These are phyloP conservation scores for Caerostris extrusa DNA, from an alignment of 1,140 invertebrate species.

Conservation along the genomic window DNA sequence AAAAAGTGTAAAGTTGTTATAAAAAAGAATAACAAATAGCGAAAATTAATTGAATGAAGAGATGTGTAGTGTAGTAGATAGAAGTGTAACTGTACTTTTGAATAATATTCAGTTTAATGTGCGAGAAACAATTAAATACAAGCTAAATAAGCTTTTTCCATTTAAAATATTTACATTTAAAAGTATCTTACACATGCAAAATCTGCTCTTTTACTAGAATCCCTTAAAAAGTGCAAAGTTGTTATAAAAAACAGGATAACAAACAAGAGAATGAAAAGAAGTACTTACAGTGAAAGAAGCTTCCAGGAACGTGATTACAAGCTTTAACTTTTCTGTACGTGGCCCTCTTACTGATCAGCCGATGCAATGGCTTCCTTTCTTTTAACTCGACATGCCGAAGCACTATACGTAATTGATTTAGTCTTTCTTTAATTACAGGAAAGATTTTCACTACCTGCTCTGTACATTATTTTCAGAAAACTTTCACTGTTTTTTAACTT, in stretches of 20 bases:
- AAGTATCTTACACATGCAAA: not conserved
- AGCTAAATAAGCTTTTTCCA: not conserved
- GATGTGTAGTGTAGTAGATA: too few species aligned
- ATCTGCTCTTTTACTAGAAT: not conserved
- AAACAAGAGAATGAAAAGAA: conserved; percentile 2
- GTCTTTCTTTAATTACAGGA: conserved; percentile 64
- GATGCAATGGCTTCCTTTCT: not conserved
- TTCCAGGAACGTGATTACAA: conserved; percentile 60
- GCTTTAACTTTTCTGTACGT: conserved; percentile 60
- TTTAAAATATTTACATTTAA: not conserved
- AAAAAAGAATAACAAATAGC: not conserved
- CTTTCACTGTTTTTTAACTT: not conserved
- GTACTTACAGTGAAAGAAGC: conserved; percentile 12
- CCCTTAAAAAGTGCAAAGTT: conserved; percentile 44
- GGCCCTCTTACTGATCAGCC: conserved; percentile 56
- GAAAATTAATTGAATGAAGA: not conserved
- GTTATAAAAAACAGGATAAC: not conserved
- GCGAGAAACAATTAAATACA: not conserved
- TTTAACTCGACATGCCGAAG: not conserved
- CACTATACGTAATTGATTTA: conserved; percentile 66
- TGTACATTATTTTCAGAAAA: not conserved
- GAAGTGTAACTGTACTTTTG: too few species aligned
- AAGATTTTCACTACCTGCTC: conserved; percentile 9
- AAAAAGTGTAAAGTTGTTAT: conserved; percentile 51
- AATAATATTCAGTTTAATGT: too few species aligned